Percentiles rank a stretch among this genome's conserved stretches.
Conservation (phyloP, 2,113 vertebrate species). For the Chiloscyllium plagiosum region DNA sequence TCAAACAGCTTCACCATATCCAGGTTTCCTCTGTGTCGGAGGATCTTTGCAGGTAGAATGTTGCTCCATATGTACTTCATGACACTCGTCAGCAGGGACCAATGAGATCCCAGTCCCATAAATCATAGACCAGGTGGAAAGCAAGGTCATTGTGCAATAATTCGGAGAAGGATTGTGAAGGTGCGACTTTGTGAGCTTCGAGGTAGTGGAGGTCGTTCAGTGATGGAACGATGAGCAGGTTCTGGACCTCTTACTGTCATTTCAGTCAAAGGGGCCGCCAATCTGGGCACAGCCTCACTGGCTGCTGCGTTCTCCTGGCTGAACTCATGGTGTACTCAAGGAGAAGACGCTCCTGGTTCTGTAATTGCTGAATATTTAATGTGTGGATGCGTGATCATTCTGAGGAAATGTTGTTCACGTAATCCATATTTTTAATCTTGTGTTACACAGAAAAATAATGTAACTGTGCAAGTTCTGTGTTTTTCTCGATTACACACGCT, state of each 20-base stretch:
- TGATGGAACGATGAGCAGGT: background rate
- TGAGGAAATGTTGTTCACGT: slow-evolving; percentile 28
- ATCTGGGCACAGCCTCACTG: background rate
- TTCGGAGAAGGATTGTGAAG: background rate
- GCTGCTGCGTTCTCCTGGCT: no score
- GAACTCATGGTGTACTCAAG: background rate
- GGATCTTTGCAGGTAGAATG: background rate
- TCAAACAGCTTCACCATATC: background rate
- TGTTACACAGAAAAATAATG: background rate
- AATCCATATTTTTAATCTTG: slow-evolving; percentile 24
- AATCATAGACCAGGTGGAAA: background rate
- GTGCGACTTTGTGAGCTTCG: background rate
- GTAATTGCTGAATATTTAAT: slow-evolving; percentile 25
- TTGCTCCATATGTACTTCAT: background rate
- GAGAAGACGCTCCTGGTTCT: background rate
- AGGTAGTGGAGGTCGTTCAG: background rate
- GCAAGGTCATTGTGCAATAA: background rate
- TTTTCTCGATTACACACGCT: slow-evolving; percentile 9
- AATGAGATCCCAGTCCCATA: no score
- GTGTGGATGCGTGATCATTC: background rate
- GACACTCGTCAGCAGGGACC: background rate
- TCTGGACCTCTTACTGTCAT: background rate
- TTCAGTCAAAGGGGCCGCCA: background rate
- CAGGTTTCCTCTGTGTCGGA: background rate
- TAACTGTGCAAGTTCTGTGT: background rate